Base-by-base conservation (phyloP, 2,888 invertebrate species). In the Drosophila tripunctata region DNA sequence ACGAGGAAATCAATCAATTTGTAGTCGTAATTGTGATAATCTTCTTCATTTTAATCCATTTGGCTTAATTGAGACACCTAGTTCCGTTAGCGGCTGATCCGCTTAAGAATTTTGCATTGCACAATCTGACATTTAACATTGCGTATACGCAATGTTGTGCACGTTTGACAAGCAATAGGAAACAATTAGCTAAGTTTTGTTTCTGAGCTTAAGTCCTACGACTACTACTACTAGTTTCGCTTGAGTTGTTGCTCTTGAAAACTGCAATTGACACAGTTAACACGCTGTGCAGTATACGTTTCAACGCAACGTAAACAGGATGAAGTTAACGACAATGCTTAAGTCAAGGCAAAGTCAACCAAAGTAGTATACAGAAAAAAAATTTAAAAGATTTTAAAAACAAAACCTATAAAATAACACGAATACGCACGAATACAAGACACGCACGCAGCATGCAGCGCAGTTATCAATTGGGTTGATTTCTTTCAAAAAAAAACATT, bases 191-290 rank as follows among this genome's bases (percentile, higher is more conserved):
- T 43, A 63, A 57, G 27, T 14, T 57, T 48, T n/a, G n/a, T n/a
- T n/a, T n/a, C n/a, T n/a, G n/a, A n/a, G 15, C 12, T 24, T 44
- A 38, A 54, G 48, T 55, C 36, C 50, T 44, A 51, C 62, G 27
- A 50, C 48, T 40, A 51, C 50, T 44, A 51, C 62, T 27, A 50
- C 48, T 40, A 51, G 50, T 30, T 51, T 30, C 51, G 27, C 27
- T 21, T 38, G n/a, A 48, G 56, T 51, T 67, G 70, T 61, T 87
- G 85, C 66, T 78, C 83, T 83, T 83, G 87, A 87, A 74, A 72
- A 70, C 41, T 50, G 85, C 75, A 87, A 87, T 83, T 87, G 87
- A 87, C 83, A 84, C 87, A 75, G 75, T 30, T 67, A 68, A 84
- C 69, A 57, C 38, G 55, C 43, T 50, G 40, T 21, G 47, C 36